Evolutionary conservation across 92 coral and sea anemone species (phyloP).

Genomic region (Parazoanthus atlanticus): DNA sequence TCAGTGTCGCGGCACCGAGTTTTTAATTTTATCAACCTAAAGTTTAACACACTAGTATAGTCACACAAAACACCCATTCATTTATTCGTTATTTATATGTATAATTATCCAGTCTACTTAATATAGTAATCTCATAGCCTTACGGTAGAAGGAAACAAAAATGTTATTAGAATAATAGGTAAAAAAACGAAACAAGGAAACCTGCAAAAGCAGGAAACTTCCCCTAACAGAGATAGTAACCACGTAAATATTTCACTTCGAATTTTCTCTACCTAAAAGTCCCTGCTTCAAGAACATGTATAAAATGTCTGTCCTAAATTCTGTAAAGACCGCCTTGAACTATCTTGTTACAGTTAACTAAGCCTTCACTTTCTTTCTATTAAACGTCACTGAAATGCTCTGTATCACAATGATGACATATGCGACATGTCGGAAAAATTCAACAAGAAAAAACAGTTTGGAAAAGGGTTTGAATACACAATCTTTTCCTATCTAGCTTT

Average conservation of each 20-base stretch:
- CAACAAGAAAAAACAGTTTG: too few species aligned
- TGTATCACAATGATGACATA: neutral
- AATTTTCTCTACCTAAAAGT: neutral
- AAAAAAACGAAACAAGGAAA: neutral
- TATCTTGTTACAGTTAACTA: neutral
- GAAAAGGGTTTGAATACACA: too few species aligned
- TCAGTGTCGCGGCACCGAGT: neutral
- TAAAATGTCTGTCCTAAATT: neutral
- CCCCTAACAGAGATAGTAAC: too few species aligned
- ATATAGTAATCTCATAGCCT: neutral
- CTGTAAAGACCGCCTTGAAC: neutral
- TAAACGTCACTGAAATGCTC: neutral
- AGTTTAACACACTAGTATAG: neutral
- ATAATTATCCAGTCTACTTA: neutral
- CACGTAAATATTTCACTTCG: neutral
- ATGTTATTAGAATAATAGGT: too few species aligned
- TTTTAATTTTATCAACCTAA: neutral
- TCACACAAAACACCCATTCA: neutral
- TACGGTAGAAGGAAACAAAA: neutral
- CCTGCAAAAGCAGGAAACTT: neutral
- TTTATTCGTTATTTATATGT: neutral
- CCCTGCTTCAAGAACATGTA: neutral
- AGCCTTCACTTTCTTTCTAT: neutral
- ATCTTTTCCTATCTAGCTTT: too few species aligned
- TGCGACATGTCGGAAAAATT: neutral